Evolutionary conservation across 2,113 vertebrate genomes (phyloP).

Genomic region (Zosterops japonicus): DNA sequence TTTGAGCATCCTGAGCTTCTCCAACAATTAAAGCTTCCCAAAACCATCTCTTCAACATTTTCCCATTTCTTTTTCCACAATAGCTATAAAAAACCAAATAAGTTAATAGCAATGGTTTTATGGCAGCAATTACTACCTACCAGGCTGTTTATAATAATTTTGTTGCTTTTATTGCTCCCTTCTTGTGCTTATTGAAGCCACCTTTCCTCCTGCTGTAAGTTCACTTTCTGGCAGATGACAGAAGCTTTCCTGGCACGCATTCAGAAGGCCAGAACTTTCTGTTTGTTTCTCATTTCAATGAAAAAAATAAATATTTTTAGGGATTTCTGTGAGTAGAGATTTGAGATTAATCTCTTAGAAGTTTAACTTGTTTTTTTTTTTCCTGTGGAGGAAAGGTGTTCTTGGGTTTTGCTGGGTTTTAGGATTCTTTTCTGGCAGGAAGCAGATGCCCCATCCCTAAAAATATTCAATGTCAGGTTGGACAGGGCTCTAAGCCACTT

Average conservation of each 20-base stretch:
- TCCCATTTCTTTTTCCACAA: neutral
- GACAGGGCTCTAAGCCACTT: neutral
- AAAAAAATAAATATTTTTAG: neutral
- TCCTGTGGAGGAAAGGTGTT: neutral
- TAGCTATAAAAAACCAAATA: neutral
- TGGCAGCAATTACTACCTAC: conserved; percentile 43
- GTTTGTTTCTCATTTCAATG: neutral
- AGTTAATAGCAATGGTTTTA: neutral
- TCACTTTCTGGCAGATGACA: conserved; percentile 40
- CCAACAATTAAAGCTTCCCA: neutral
- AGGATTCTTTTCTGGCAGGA: neutral
- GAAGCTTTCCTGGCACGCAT: neutral
- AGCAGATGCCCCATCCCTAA: neutral
- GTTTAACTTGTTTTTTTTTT: neutral
- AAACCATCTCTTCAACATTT: neutral
- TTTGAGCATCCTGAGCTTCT: neutral
- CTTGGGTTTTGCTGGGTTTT: neutral
- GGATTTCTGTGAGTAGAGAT: neutral
- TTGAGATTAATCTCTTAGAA: neutral
- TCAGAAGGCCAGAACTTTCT: neutral
- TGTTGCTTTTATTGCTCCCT: conserved; percentile 43
- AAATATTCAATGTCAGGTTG: neutral
- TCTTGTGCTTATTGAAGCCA: conserved; percentile 38
- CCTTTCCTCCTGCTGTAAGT: conserved; percentile 11
- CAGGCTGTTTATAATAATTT: conserved; percentile 36